These are phyloP conservation scores for Triplophysa dalaica DNA, from an alignment of 2,113 vertebrate species.

Conservation along the genomic window DNA sequence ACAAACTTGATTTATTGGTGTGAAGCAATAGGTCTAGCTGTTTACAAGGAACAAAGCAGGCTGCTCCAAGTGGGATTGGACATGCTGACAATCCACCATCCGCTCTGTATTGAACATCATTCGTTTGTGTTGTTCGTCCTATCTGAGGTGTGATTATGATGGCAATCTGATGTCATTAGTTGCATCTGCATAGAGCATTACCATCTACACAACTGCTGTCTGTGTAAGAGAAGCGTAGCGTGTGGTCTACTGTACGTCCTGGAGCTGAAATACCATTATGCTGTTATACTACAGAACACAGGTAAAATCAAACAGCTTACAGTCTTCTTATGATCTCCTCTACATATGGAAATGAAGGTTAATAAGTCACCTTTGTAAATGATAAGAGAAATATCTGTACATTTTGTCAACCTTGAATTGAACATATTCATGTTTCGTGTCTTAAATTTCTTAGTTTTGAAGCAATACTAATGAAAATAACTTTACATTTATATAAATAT, in stretches of 20 bases:
- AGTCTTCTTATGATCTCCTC: background rate
- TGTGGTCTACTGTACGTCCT: background rate
- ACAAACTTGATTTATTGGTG: background rate
- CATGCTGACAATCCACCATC: slow-evolving; percentile 23
- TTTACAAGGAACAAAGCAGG: background rate
- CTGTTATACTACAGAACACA: slow-evolving; percentile 38
- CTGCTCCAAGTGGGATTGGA: background rate
- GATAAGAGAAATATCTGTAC: too few relatives aligned
- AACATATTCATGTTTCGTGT: too few relatives aligned
- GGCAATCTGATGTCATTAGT: slow-evolving; percentile 34
- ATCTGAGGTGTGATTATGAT: slow-evolving; percentile 39
- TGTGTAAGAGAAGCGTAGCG: background rate
- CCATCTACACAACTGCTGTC: background rate
- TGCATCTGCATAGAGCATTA: slow-evolving; percentile 2
- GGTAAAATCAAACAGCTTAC: slow-evolving; percentile 17
- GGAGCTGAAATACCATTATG: slow-evolving; percentile 23
- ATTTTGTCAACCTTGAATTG: too few relatives aligned
- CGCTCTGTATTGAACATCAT: slow-evolving; percentile 20
- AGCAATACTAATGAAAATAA: too few relatives aligned
- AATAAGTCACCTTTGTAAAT: background rate
- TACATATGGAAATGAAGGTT: background rate
- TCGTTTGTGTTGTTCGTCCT: background rate
- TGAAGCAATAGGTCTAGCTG: background rate
- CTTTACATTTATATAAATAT: too few relatives aligned
- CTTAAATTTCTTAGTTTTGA: too few relatives aligned